A percentile compares a stretch with the other conserved stretches of the same genome.
These are phyloP conservation scores for Zygothrica quintamaculata DNA, from an alignment of 2,888 invertebrate species.

Conservation along the genomic window DNA sequence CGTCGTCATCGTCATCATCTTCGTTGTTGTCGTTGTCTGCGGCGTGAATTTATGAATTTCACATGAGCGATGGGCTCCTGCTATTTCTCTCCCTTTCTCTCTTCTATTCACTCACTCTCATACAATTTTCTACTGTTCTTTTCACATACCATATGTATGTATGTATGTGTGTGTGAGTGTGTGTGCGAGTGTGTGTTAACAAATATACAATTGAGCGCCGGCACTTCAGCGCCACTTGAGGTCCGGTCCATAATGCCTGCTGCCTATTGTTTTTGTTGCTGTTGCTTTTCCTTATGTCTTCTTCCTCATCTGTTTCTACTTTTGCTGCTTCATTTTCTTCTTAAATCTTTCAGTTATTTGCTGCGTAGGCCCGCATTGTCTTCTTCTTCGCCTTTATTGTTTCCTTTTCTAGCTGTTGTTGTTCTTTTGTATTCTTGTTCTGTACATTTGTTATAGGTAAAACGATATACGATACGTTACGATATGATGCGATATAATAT, in stretches of 20 bases:
- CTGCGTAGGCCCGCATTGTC: constrained; percentile 72
- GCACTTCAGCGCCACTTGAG: constrained; percentile 73
- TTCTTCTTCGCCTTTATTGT: no score
- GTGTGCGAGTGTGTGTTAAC: constrained; percentile 13
- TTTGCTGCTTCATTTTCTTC: not conserved
- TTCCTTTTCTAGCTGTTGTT: constrained; percentile 35
- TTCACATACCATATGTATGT: constrained; percentile 11
- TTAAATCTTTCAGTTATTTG: constrained; percentile 23
- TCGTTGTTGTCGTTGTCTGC: constrained; percentile 32
- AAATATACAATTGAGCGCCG: constrained; percentile 46
- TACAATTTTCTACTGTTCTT: constrained; percentile 11
- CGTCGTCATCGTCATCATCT: constrained; percentile 17
- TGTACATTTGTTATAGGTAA: constrained; percentile 47
- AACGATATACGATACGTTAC: constrained; percentile 44
- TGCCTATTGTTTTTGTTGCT: constrained; percentile 19
- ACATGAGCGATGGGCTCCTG: constrained; percentile 67
- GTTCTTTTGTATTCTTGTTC: no score
- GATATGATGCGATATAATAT: constrained; percentile 25
- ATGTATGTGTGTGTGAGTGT: constrained; percentile 1
- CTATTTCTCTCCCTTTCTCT: constrained; percentile 20
- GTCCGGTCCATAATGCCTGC: constrained; percentile 18
- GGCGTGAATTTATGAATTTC: constrained; percentile 78
- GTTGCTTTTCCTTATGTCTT: constrained; percentile 16
- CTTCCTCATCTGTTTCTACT: constrained; percentile 4
- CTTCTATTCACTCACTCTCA: constrained; percentile 3